Evolutionary conservation across 2,113 vertebrate genomes (phyloP).

Genomic region (Microcebus murinus): DNA sequence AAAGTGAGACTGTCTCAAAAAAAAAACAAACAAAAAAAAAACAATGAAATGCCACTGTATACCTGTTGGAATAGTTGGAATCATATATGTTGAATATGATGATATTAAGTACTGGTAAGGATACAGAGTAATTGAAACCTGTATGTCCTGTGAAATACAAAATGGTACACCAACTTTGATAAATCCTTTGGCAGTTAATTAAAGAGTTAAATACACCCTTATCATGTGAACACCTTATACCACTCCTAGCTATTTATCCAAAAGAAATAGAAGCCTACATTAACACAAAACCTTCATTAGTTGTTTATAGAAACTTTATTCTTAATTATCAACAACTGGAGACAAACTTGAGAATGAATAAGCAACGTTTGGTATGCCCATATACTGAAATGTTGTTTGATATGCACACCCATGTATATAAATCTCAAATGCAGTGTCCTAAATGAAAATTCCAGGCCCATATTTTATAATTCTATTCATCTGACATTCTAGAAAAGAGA

Average conservation of each 20-base stretch:
- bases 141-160: neutral
- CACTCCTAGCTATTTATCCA: neutral
- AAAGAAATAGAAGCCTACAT: neutral
- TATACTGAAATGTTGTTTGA: neutral
- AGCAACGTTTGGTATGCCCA: neutral
- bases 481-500: neutral
- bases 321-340: neutral
- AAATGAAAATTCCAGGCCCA: neutral
- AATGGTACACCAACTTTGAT: neutral
- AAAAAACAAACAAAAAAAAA: too few relatives aligned
- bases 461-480: neutral
- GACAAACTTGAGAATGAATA: neutral
- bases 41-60: neutral
- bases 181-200: neutral
- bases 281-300: neutral
- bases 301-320: neutral
- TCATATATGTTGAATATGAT: neutral
- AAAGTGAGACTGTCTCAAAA: too few relatives aligned
- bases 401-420: accelerated
- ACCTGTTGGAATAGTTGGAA: neutral
- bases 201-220: neutral
- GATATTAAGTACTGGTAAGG: neutral
- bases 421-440: neutral
- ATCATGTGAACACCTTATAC: neutral
- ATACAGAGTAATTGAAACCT: neutral